phyloP scores from a whole-genome alignment of 2,888 invertebrate genomes.

The Heliconius aoede region DNA sequence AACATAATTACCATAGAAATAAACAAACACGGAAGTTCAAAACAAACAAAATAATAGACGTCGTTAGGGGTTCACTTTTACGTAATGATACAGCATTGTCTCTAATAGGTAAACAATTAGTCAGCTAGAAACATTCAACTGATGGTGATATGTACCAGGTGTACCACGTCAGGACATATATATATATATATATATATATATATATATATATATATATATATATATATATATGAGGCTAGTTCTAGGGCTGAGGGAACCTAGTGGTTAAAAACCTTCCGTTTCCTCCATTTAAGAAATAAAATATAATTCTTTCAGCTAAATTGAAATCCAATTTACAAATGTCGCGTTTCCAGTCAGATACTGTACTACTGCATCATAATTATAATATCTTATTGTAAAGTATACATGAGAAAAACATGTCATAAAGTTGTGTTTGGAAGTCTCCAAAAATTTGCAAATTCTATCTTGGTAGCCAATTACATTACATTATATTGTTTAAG shows the following conservation, averaged over 20 bases:
- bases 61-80: slow-evolving; percentile 16
- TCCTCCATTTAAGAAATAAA: neutral
- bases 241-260: too few species aligned
- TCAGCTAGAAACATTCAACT: slow-evolving; percentile 6
- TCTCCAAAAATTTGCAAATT: slow-evolving; percentile 42
- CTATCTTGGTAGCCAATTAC: slow-evolving; percentile 68
- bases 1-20: slow-evolving; percentile 20
- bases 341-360: neutral
- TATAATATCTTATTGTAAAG: neutral
- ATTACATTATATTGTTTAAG: slow-evolving; percentile 54
- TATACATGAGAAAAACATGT: too few species aligned
- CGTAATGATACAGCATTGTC: slow-evolving; percentile 21
- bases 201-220: too few species aligned
- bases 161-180: too few species aligned
- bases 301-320: neutral
- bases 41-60: slow-evolving; percentile 28
- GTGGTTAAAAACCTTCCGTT: too few species aligned
- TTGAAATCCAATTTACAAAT: neutral
- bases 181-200: too few species aligned
- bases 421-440: neutral
- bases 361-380: neutral
- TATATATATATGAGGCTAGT: too few species aligned
- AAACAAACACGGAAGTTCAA: slow-evolving; percentile 17
- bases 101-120: slow-evolving; percentile 28
- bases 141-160: neutral